Percentiles rank a stretch among this genome's conserved stretches.
phyloP scores from a whole-genome alignment of 2,888 invertebrate genomes.

The Dromius quadrimaculatus region DNA sequence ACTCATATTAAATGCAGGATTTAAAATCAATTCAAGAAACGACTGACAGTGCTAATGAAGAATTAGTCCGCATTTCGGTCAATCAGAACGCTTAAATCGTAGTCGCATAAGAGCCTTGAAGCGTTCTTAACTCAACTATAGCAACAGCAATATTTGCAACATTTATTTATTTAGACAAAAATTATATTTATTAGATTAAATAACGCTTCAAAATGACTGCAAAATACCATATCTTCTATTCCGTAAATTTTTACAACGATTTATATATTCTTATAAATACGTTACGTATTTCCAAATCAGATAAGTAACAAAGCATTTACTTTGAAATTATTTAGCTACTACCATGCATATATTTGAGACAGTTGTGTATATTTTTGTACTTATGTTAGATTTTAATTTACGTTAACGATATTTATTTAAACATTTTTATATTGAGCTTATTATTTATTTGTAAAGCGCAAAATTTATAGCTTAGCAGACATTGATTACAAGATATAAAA shows the following conservation, averaged over 20 bases:
- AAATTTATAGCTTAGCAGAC: background rate
- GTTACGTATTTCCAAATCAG: conserved; percentile 15
- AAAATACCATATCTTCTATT: conserved; percentile 24
- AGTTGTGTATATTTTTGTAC: conserved; percentile 46
- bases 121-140: too few relatives aligned
- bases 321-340: conserved; percentile 15
- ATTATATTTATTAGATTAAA: background rate
- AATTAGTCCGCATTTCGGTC: too few relatives aligned
- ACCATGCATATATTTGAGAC: conserved; percentile 4
- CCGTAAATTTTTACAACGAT: conserved; percentile 25
- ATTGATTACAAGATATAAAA: conserved; percentile 9
- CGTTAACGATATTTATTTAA: conserved; percentile 29
- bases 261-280: conserved; percentile 10
- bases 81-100: too few relatives aligned
- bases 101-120: too few relatives aligned
- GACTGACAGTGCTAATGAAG: too few relatives aligned
- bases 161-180: background rate
- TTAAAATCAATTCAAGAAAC: too few relatives aligned
- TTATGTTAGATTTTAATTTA: conserved; percentile 29
- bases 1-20: too few relatives aligned
- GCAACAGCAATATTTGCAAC: too few relatives aligned
- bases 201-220: conserved; percentile 19
- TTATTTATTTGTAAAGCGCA: conserved; percentile 40
- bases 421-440: conserved; percentile 39
- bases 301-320: background rate